These are phyloP conservation scores for Orycteropus afer DNA, from an alignment of 2,113 vertebrate species.

Conservation along the genomic window DNA sequence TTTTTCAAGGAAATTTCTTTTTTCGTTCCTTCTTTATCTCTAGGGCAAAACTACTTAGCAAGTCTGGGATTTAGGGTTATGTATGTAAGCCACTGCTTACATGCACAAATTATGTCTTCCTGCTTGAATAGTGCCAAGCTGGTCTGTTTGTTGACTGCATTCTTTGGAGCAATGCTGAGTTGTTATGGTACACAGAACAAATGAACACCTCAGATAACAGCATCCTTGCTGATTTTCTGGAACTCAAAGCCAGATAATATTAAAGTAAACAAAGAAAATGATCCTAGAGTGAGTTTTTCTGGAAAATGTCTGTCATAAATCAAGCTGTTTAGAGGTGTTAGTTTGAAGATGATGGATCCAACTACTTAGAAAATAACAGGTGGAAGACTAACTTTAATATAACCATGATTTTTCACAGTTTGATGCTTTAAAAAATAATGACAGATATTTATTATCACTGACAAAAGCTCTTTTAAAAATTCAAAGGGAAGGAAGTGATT, in stretches of 20 bases:
- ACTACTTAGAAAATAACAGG: conserved; percentile 8
- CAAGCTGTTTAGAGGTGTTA: neutral
- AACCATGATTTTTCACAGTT: neutral
- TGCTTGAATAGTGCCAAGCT: neutral
- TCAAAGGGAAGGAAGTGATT: neutral
- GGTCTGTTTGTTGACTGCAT: neutral
- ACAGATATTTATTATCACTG: neutral
- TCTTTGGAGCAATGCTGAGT: neutral
- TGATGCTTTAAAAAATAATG: conserved; percentile 37
- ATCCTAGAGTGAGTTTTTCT: neutral
- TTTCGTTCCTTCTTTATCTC: neutral
- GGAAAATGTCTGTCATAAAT: neutral
- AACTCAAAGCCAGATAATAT: neutral
- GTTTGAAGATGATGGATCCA: neutral
- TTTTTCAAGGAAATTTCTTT: neutral
- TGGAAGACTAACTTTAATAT: neutral
- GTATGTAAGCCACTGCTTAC: neutral
- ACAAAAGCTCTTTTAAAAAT: conserved; percentile 28
- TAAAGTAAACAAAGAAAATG: neutral
- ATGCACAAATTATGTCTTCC: neutral
- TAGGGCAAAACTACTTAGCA: neutral
- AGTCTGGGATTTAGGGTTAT: neutral
- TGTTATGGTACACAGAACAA: neutral
- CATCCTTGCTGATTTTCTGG: neutral
- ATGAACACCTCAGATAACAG: neutral